These are phyloP conservation scores for Atherix ibis DNA, from an alignment of 2,888 invertebrate species.

Conservation along the genomic window DNA sequence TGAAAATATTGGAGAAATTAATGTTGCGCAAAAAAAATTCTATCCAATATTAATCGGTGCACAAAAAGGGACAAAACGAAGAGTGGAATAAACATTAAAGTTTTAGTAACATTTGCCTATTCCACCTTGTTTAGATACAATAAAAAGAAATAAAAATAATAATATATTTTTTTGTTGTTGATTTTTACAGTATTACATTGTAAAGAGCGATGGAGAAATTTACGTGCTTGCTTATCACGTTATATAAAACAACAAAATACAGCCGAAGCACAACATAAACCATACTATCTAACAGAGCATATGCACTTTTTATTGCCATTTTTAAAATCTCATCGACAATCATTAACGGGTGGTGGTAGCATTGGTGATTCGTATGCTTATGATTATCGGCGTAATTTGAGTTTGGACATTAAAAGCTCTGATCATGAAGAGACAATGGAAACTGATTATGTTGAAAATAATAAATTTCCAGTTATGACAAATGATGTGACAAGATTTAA, in stretches of 20 bases:
- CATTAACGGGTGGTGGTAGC: conserved; percentile 6
- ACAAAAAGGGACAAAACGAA: no score
- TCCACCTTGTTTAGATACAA: no score
- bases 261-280: conserved; percentile 30
- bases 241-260: conserved; percentile 30
- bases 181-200: conserved; percentile 26
- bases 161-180: no score
- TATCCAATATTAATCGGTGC: no score
- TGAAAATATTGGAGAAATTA: no score
- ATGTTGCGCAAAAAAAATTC: no score
- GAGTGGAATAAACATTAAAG: no score
- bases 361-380: not conserved
- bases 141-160: not conserved
- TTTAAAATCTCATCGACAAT: conserved; percentile 27
- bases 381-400: conserved; percentile 3
- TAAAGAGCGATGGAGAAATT: conserved; percentile 33
- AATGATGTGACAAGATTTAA: conserved; percentile 1
- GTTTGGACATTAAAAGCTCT: conserved; percentile 23
- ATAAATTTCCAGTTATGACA: conserved; percentile 12
- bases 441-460: conserved; percentile 25
- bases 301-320: conserved; percentile 32
- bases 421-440: conserved; percentile 28
- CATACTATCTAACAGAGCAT: conserved; percentile 32
- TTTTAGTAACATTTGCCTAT: no score
- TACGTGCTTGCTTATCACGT: conserved; percentile 30